Conservation (phyloP, 1,140 invertebrate genomes). For the Melitaea cinxia region DNA sequence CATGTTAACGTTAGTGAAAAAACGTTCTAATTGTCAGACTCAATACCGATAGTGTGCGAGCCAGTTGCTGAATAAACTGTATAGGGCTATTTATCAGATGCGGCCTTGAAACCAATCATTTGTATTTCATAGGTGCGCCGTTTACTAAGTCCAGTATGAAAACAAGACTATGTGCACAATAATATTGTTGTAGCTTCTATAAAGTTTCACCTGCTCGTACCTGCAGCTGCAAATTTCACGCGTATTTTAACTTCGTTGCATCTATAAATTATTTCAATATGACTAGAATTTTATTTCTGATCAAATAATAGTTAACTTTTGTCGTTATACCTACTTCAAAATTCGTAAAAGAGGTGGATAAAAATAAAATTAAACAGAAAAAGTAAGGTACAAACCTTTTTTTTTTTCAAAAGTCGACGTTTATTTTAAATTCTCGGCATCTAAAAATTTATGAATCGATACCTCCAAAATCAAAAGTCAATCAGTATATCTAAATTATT, state of each 20-base stretch:
- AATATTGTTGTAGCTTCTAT: background rate
- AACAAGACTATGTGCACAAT: background rate
- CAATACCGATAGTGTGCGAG: conserved; percentile 40
- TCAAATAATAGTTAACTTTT: too few relatives aligned
- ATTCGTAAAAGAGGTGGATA: too few relatives aligned
- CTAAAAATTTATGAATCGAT: too few relatives aligned
- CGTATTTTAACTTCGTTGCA: conserved; percentile 10
- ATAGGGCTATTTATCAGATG: conserved; percentile 59
- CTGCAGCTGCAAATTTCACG: conserved; percentile 14
- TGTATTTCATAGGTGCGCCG: conserved; percentile 40
- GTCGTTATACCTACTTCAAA: too few relatives aligned
- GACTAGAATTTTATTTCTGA: too few relatives aligned
- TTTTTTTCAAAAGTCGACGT: too few relatives aligned
- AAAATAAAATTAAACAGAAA: too few relatives aligned
- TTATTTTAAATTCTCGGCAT: too few relatives aligned
- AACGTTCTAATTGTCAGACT: conserved; percentile 45
- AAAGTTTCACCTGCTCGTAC: conserved; percentile 16
- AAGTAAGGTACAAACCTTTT: too few relatives aligned
- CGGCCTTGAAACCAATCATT: conserved; percentile 65
- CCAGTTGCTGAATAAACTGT: conserved; percentile 48
- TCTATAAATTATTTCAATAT: conserved; percentile 13
- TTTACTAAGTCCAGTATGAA: conserved; percentile 20
- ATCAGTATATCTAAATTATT: too few relatives aligned
- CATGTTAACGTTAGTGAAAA: conserved; percentile 13
- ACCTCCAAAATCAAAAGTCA: too few relatives aligned